These are phyloP conservation scores for Rhinoderma darwinii DNA, from an alignment of 2,113 vertebrate species.

Conservation along the genomic window DNA sequence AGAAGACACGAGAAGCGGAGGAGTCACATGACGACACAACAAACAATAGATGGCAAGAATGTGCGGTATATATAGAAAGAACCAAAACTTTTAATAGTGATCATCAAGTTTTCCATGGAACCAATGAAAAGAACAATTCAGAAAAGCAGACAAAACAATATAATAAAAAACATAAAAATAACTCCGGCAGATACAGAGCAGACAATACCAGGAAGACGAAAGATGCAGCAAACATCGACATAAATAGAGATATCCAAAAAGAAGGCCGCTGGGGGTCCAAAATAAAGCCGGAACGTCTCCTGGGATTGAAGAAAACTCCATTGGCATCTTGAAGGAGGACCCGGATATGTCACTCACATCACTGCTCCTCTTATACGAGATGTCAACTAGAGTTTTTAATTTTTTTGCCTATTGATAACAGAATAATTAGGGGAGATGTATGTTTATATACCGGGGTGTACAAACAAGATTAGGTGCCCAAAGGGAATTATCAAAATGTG, in stretches of 20 bases:
- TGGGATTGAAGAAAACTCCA: neutral
- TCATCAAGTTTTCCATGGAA: neutral
- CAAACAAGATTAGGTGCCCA: neutral
- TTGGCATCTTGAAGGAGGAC: conserved; percentile 12
- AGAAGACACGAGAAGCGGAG: neutral
- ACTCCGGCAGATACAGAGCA: neutral
- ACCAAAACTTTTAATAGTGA: neutral
- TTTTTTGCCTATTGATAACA: neutral
- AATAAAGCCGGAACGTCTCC: neutral
- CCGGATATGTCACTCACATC: neutral
- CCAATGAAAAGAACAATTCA: neutral
- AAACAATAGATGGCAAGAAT: no score
- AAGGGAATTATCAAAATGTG: no score
- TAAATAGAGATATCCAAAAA: neutral
- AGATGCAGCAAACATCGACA: neutral
- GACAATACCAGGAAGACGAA: conserved; percentile 10
- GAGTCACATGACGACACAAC: neutral
- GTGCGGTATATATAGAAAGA: neutral
- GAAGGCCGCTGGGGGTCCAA: neutral
- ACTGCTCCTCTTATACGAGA: neutral
- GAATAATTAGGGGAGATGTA: neutral
- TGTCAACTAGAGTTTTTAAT: neutral
- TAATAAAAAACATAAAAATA: neutral
- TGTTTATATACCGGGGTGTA: neutral
- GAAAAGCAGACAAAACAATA: neutral